Evolutionary conservation across 2,797 vertebrate species (phyloP), one percentile per base, ranked within the genome.

Genomic region (Micropoecilia bifurca): DNA sequence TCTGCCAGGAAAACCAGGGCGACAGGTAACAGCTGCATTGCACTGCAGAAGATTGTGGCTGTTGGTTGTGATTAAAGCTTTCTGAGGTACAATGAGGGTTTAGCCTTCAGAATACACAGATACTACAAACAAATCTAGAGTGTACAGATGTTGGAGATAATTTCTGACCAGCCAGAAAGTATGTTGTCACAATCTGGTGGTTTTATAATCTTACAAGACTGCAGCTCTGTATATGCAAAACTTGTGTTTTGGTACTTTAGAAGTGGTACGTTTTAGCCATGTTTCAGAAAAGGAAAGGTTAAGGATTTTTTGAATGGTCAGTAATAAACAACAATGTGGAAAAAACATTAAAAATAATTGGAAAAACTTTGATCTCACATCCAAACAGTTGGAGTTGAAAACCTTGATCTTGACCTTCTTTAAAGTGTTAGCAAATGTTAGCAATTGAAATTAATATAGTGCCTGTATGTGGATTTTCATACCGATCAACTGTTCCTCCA

Each of bases 1-100:
- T 74, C 82, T 94, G 12, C 93, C 94, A 43, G 98, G 98, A 87
- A 95, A 93, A 75, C 81, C 90, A 71, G 98, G 98, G 76, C 90
- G 88, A 33, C 86, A 91, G 94, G 94, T 95, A 92, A 84, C 0
- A 39, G 25, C 12, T 3, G 55, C 28, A 59, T 50, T 13, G 50
- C 50, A 25, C 25, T 53, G 50, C 22, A 25, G 20, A 22, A 22
- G 63, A 39, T 68, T 39, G 20, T 68, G 36, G 63, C 18, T 68
- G 63, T 41, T 39, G 61, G 16, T 20, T 36, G 33, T 36, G 5
- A 20, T 20, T 39, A 39, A 66, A 61, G 30, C 30, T 33, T 63
- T 63, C 61, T 16, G 0, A 33, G 59, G 3, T 20, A 36, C 5
- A 1, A 36, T 8, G 14, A 20, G 16, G 16, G 61, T 63, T 36